A percentile compares a stretch with the other conserved stretches of the same genome.
Evolutionary conservation across 2,113 vertebrate genomes (phyloP).

Genomic region (cat (Felis catus)): F.catus_Fca126_mat1.0 CM031416.1:102076501-102077000

Average conservation of each 20-base stretch:
- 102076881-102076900: constrained; percentile 71
- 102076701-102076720: constrained; percentile 50
- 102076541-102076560: neutral
- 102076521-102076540: constrained; percentile 15
- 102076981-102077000: constrained; percentile 71
- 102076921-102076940: constrained; percentile 54
- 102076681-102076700: neutral
- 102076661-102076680: neutral
- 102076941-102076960: constrained; percentile 47
- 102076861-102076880: constrained; percentile 50
- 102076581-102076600: neutral
- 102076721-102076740: constrained; percentile 68
- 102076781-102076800: constrained; percentile 36
- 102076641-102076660: neutral
- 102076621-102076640: neutral
- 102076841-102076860: constrained; percentile 73
- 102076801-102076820: constrained; percentile 43
- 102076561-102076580: neutral
- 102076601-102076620: neutral
- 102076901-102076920: neutral
- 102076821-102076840: constrained; percentile 73
- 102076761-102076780: constrained; percentile 76
- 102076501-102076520: constrained; percentile 27
- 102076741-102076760: constrained; percentile 69
- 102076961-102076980: constrained; percentile 38